phyloP scores from a whole-genome alignment of 1,140 invertebrate species.

The Druon quercuslanigerum region DNA sequence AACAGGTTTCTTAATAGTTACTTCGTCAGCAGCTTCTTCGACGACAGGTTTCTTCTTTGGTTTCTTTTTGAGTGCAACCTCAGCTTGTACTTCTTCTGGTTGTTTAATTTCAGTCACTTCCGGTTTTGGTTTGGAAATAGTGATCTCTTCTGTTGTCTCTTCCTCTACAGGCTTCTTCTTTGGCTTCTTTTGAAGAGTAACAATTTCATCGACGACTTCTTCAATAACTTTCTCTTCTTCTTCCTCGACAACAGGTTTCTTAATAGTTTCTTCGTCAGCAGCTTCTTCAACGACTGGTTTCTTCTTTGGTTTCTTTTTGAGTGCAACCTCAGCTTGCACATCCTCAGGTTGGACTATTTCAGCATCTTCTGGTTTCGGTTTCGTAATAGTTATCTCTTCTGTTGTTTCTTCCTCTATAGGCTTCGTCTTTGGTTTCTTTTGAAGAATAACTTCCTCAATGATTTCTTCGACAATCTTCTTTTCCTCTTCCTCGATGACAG shows the following conservation, averaged over 20 bases:
- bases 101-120: constrained; percentile 48
- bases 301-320: constrained; percentile 50
- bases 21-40: constrained; percentile 55
- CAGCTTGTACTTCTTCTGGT: constrained; percentile 48
- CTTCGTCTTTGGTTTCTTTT: constrained; percentile 67
- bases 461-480: constrained; percentile 43
- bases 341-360: constrained; percentile 65
- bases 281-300: constrained; percentile 55
- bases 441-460: constrained; percentile 61
- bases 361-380: constrained; percentile 58
- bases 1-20: constrained; percentile 66
- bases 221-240: constrained; percentile 44
- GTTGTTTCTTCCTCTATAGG: constrained; percentile 51
- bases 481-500: constrained; percentile 46
- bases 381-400: constrained; percentile 54
- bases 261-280: constrained; percentile 58
- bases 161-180: constrained; percentile 61
- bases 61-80: constrained; percentile 55
- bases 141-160: constrained; percentile 71
- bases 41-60: constrained; percentile 52
- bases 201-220: constrained; percentile 56
- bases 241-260: constrained; percentile 67
- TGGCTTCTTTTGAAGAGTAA: constrained; percentile 59
- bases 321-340: constrained; percentile 60
- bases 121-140: constrained; percentile 59